A percentile compares a stretch with the other conserved stretches of the same genome.
Conservation (phyloP, 2,797 vertebrate genomes). For the Siniperca scherzeri region DNA sequence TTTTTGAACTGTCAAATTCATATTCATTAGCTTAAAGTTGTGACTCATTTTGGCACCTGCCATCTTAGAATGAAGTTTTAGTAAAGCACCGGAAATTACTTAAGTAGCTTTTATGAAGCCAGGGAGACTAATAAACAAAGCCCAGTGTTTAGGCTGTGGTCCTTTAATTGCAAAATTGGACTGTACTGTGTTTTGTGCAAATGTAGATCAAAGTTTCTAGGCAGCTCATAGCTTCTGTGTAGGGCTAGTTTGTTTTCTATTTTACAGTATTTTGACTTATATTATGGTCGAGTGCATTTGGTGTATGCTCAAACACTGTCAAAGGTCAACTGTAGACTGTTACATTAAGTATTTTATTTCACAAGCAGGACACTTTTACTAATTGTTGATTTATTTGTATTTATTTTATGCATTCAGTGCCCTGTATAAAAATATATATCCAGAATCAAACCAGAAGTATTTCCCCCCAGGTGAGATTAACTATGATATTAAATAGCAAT, state of each 20-base stretch:
- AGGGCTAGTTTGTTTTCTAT: slow-evolving; percentile 20
- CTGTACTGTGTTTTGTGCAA: slow-evolving; percentile 32
- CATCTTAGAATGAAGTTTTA: slow-evolving; percentile 53
- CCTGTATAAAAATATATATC: neutral
- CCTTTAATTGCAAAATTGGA: slow-evolving; percentile 55
- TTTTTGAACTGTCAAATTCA: neutral
- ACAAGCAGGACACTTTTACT: neutral
- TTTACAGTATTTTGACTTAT: slow-evolving; percentile 26
- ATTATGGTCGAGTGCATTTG: slow-evolving; percentile 21
- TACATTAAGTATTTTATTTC: neutral
- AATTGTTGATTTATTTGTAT: neutral
- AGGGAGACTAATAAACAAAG: slow-evolving; percentile 55
- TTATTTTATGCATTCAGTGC: neutral
- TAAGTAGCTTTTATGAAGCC: slow-evolving; percentile 57
- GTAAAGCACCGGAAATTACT: slow-evolving; percentile 49
- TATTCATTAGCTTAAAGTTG: slow-evolving; percentile 37
- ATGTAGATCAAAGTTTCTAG: slow-evolving; percentile 49
- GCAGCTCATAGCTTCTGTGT: slow-evolving; percentile 55
- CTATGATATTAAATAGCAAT: neutral
- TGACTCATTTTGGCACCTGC: slow-evolving; percentile 38
- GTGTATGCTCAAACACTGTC: slow-evolving; percentile 8
- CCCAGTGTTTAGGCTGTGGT: slow-evolving; percentile 61
- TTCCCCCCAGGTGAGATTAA: neutral
- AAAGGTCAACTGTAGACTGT: slow-evolving; percentile 19
- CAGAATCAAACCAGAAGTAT: neutral